A percentile compares a stretch with the other conserved stretches of the same genome.
phyloP scores from a whole-genome alignment of 1,140 invertebrate genomes.

The Pentalonia nigronervosa region DNA sequence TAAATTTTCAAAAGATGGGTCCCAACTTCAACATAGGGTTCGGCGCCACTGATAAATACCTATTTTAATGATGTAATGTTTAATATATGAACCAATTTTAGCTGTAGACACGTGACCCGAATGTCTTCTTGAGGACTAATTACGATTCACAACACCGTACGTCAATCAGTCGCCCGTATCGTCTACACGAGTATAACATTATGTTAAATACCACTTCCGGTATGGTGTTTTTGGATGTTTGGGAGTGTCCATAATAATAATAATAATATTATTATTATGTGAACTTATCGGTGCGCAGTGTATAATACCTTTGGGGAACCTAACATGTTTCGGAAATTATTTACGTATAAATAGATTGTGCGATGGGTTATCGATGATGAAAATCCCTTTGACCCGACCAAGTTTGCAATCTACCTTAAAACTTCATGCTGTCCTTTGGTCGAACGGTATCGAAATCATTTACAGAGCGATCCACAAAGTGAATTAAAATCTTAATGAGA shows the following conservation, averaged over 20 bases:
- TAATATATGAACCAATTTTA: background rate
- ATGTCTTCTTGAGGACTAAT: background rate
- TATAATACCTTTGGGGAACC: background rate
- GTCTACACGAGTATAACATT: background rate
- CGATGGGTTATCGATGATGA: slow-evolving; percentile 31
- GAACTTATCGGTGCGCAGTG: background rate
- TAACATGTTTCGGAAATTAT: background rate
- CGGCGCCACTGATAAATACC: no score
- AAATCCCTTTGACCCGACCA: background rate
- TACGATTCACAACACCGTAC: background rate
- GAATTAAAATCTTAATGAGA: background rate
- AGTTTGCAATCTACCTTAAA: slow-evolving; percentile 9
- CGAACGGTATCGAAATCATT: background rate
- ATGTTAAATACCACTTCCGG: background rate
- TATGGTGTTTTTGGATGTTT: background rate
- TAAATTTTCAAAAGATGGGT: no score
- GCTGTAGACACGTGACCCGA: background rate
- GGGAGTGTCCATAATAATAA: no score
- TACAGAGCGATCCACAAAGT: background rate
- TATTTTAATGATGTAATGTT: background rate
- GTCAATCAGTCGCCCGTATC: background rate
- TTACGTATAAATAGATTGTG: slow-evolving; percentile 28
- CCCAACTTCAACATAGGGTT: no score
- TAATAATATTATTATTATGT: background rate
- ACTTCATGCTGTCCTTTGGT: background rate